These are phyloP conservation scores for Oxystoma pomonae DNA, from an alignment of 2,888 invertebrate genomes.

Conservation along the genomic window DNA sequence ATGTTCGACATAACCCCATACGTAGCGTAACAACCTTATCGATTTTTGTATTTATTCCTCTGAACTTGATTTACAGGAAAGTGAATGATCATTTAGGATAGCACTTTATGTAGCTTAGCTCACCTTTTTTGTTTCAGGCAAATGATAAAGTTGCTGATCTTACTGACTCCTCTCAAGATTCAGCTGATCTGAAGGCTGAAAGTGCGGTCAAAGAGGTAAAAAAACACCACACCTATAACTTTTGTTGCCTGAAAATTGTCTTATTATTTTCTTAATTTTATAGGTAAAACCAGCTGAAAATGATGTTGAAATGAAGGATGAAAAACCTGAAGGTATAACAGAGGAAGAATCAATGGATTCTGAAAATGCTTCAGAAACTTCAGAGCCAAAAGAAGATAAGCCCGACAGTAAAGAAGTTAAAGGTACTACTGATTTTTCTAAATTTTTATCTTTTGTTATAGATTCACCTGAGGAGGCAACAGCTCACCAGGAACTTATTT, in stretches of 20 bases:
- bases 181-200: conserved; percentile 29
- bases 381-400: conserved; percentile 31
- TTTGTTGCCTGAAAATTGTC: no score
- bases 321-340: conserved; percentile 28
- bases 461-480: no score
- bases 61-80: no score
- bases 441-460: no score
- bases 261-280: not conserved
- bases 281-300: conserved; percentile 16
- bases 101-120: no score
- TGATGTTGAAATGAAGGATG: conserved; percentile 29
- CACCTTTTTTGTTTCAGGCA: conserved; percentile 8
- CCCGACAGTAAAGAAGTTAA: conserved; percentile 34
- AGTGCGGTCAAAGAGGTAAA: conserved; percentile 16
- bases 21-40: no score
- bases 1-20: not conserved
- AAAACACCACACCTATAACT: no score
- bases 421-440: no score
- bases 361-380: conserved; percentile 19
- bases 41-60: no score
- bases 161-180: conserved; percentile 39
- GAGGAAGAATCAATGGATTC: conserved; percentile 27
- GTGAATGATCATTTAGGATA: no score
- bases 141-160: conserved; percentile 36
- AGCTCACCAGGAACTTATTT: no score